Evolutionary conservation across 2,888 invertebrate genomes (phyloP).

Genomic region (Sympetrum striolatum): DNA sequence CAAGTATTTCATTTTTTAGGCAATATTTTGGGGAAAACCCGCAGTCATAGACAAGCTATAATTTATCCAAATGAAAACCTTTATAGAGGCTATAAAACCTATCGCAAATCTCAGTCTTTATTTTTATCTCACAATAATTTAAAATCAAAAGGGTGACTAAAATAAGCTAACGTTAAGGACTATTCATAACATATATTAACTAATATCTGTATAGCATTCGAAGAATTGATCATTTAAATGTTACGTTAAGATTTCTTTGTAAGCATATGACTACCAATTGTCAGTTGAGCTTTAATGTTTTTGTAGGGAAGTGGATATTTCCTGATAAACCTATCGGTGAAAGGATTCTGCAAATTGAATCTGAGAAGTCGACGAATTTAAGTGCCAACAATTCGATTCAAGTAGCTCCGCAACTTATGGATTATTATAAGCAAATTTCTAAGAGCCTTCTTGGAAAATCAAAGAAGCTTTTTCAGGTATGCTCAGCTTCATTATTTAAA

Average conservation of each 20-base stretch:
- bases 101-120: too few species aligned
- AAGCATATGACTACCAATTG: too few species aligned
- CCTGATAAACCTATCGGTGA: neutral
- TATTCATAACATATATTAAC: too few species aligned
- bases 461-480: conserved; percentile 16
- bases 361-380: neutral
- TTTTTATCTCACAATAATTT: too few species aligned
- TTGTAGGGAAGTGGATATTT: neutral
- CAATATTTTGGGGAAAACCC: neutral
- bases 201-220: too few species aligned
- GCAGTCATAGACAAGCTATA: too few species aligned
- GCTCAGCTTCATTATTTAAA: neutral
- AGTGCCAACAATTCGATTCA: neutral
- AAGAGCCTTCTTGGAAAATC: conserved; percentile 45
- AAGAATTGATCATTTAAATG: too few species aligned
- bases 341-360: neutral
- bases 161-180: too few species aligned
- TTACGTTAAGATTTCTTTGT: too few species aligned
- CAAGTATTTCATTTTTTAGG: neutral
- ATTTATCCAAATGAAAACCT: too few species aligned
- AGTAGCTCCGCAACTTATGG: conserved; percentile 25
- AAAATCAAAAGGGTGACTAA: too few species aligned
- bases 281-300: neutral
- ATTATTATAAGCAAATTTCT: conserved; percentile 46
- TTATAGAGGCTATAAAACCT: too few species aligned